Base-by-base conservation (phyloP, 2,797 vertebrate species). In the Spinibarbus caldwelli region DNA sequence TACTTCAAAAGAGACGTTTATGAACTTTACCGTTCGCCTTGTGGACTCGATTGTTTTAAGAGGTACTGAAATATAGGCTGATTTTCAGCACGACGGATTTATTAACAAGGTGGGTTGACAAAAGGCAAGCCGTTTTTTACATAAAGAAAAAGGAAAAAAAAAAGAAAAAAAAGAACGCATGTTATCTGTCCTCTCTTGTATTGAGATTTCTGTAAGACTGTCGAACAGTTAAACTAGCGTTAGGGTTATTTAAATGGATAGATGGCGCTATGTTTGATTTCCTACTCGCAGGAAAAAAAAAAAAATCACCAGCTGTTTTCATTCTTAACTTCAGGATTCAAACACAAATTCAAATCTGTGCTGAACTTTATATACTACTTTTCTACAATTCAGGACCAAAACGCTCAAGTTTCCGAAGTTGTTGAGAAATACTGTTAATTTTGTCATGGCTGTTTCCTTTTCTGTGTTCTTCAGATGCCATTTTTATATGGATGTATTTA, bases 401-500 rank as follows among this genome's bases (percentile, higher is more conserved):
- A 96, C 96, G 96, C 94, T 95, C 96, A 94, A 94, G 93, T 94
- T 97, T 95, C 96, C 91, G 96, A 95, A 95, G 93, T 94, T 95
- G 94, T 94, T 95, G 96, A 96, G 94, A 97, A 95, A 94, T 94
- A 94, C 94, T 97, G 95, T 95, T 93, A 95, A 95, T 36, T 95
- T 93, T 94, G 95, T 95, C 96, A 97, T 96, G 96, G 94, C 96
- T 94, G 94, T 96, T 96, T 95, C 94, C 93, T 93, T 96, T 96
- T 97, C 94, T 97, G 97, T 96, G 96, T 97, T 97, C 96, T 97
- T 95, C 96, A 97, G 96, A 98, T 98, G 96, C 95, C 97, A 98
- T 98, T 98, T 97, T 97, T 97, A 96, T 97, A 97, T 96, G 96
- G 97, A 97, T 96, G 95, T 99, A 99, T 99, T 99, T 99, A 98